These are phyloP conservation scores for Thalassoma bifasciatum DNA, from an alignment of 2,113 vertebrate species.

Conservation along the genomic window DNA sequence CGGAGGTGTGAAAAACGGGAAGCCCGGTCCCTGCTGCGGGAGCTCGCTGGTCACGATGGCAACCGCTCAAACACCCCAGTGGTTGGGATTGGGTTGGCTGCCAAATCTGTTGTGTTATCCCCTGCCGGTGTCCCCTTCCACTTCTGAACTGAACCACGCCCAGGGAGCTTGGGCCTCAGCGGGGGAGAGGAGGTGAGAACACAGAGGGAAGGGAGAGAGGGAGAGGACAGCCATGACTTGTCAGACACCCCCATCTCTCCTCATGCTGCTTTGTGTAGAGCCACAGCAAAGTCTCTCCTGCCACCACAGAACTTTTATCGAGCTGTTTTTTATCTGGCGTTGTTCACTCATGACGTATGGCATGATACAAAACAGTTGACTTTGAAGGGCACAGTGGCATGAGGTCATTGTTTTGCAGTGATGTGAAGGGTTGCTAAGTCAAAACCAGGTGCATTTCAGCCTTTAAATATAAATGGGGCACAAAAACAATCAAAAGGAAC, in stretches of 20 bases:
- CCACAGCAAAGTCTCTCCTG: conserved; percentile 14
- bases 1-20: conserved; percentile 49
- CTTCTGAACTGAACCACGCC: conserved; percentile 50
- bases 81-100: conserved; percentile 63
- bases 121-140: conserved; percentile 62
- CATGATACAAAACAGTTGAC: not conserved
- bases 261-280: conserved; percentile 38
- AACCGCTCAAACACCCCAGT: conserved; percentile 70
- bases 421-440: not conserved
- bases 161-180: conserved; percentile 62
- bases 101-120: conserved; percentile 69
- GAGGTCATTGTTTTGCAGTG: not conserved
- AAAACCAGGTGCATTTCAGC: not conserved
- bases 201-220: not conserved
- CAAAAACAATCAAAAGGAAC: no score
- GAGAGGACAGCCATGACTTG: conserved; percentile 38
- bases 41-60: conserved; percentile 58
- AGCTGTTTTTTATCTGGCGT: conserved; percentile 9
- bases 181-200: conserved; percentile 69
- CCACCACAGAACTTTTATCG: conserved; percentile 35
- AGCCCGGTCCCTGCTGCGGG: conserved; percentile 40
- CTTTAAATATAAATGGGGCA: not conserved
- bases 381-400: not conserved
- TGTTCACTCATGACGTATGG: not conserved
- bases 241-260: conserved; percentile 30